Conservation (phyloP, 2,797 vertebrate genomes). For the Siniperca undulata region DNA sequence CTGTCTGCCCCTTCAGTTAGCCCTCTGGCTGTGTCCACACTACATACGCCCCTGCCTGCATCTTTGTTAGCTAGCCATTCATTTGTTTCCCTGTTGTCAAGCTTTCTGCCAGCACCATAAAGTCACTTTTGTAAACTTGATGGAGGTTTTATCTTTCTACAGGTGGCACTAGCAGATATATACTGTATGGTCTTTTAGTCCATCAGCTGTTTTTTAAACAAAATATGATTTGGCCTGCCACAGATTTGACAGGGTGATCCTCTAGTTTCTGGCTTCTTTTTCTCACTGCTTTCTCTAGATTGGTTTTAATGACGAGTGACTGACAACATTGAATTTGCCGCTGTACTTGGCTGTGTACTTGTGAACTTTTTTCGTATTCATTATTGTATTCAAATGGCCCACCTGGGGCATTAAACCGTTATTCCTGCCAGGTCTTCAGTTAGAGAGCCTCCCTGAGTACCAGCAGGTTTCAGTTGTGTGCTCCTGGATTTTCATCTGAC, state of each 20-base stretch:
- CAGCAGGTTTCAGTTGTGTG: neutral
- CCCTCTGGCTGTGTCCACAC: neutral
- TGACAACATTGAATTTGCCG: too few relatives aligned
- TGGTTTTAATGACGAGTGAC: neutral
- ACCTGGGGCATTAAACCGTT: neutral
- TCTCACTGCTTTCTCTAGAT: neutral
- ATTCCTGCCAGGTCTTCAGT: neutral
- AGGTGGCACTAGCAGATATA: neutral
- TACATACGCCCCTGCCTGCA: neutral
- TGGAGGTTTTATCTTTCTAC: neutral
- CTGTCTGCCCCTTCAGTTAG: slow-evolving; percentile 3
- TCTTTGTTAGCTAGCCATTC: neutral
- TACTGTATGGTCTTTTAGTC: slow-evolving; percentile 5
- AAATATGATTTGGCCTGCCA: neutral
- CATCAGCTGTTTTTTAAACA: slow-evolving; percentile 5
- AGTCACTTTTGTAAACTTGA: neutral
- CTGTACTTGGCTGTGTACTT: neutral
- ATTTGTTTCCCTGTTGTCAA: neutral
- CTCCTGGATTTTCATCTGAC: neutral
- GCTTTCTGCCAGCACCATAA: neutral
- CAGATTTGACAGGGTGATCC: neutral
- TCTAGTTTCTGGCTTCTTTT: neutral
- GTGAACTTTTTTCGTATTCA: neutral
- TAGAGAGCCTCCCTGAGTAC: neutral
- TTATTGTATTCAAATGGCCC: too few relatives aligned